Evolutionary conservation across 1,140 invertebrate species (phyloP), one percentile per base, ranked within the genome.

Genomic region (Cecropterus lyciades): DNA sequence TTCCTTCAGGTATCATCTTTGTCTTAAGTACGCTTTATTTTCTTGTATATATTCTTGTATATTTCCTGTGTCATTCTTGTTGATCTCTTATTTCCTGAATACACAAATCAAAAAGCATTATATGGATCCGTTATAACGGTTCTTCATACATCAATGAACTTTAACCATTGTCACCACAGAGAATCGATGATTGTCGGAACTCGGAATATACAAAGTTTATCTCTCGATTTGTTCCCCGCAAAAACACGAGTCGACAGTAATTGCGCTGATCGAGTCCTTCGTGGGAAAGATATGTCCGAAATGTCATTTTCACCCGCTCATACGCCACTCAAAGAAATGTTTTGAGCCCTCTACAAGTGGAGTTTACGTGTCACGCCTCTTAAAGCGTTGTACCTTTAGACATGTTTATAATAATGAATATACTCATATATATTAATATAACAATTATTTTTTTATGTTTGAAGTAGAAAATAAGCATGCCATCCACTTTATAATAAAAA

Each of bases 201-300:
- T 17, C 52, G 53, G 53, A 56, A 56, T 56, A 56, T 43, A 56
- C 53, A 56, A 56, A 56, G 53, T 43, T 56, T 43, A 56, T 56
- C 53, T 43, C 40, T 56, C 53, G 53, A 56, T 56, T 56, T 56
- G 53, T 43, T 16, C 70, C 69, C 59, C 62, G 76, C 80, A 89
- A 89, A 89, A 89, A 89, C 72, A 9, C 53, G 62, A 70, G 70
- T 70, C 73, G 72, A 66, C 67, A 70, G 73, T 86, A 82, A 87
- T 89, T 84, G 79, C 77, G 65, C 55, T 72, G 74, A 80, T 76
- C 77, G 75, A 70, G 69, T 73, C 70, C 60, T 69, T 75, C 87
- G 87, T 90, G 87, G 84, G 87, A 90, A 88, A 85, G 82, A 84
- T 84, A 85, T 84, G 80, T 76, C 83, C 84, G 85, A 90, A 90